These are phyloP conservation scores for Muscicapa comitata DNA, from an alignment of 2,797 vertebrate genomes.

Conservation along the genomic window DNA sequence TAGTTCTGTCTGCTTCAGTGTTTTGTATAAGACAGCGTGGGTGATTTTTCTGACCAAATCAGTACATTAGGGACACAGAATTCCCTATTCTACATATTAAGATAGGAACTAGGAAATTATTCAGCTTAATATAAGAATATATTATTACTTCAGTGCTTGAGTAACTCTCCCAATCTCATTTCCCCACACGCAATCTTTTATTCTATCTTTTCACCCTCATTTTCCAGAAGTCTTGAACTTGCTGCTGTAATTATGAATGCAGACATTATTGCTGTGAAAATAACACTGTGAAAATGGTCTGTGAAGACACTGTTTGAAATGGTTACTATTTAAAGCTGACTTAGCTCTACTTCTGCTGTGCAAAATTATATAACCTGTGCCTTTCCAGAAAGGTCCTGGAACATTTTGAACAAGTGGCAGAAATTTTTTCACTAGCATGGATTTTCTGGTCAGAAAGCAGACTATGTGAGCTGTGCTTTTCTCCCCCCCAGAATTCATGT, in stretches of 20 bases:
- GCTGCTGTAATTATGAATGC: constrained; percentile 59
- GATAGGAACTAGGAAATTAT: constrained; percentile 39
- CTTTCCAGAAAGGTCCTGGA: background rate
- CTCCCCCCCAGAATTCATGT: background rate
- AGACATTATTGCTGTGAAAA: constrained; percentile 56
- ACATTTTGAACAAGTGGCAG: background rate
- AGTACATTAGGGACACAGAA: constrained; percentile 39
- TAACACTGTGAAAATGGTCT: constrained; percentile 25
- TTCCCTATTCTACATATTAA: constrained; percentile 47
- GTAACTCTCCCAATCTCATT: constrained; percentile 20
- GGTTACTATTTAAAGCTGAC: constrained; percentile 31
- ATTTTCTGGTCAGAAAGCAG: background rate
- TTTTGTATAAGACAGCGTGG: constrained; percentile 34
- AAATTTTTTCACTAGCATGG: background rate
- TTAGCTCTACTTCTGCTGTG: constrained; percentile 6
- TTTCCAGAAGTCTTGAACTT: constrained; percentile 52
- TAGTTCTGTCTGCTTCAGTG: constrained; percentile 45
- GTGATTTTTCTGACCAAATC: constrained; percentile 58
- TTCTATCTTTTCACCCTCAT: constrained; percentile 52
- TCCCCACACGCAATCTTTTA: constrained; percentile 47
- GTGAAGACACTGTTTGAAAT: constrained; percentile 14
- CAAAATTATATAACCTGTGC: background rate
- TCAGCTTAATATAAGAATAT: constrained; percentile 43
- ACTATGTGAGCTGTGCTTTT: background rate
- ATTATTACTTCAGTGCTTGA: constrained; percentile 26